These are phyloP conservation scores for Chaetura pelagica DNA, from an alignment of 2,113 vertebrate genomes.

Conservation along the genomic window DNA sequence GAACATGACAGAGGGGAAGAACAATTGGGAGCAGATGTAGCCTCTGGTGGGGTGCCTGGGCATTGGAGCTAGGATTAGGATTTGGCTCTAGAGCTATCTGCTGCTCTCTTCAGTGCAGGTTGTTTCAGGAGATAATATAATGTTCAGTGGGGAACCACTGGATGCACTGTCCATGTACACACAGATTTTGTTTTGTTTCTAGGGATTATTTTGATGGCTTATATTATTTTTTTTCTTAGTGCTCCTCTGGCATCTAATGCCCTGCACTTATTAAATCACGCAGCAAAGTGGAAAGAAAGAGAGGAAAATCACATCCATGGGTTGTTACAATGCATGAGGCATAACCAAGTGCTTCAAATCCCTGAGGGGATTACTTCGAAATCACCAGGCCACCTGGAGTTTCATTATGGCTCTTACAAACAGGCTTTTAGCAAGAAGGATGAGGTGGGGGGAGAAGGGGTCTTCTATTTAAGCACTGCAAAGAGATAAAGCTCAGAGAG, in stretches of 20 bases:
- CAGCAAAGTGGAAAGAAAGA: constrained; percentile 5
- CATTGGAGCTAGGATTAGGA: not conserved
- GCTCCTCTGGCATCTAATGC: constrained; percentile 6
- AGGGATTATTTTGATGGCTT: constrained; percentile 20
- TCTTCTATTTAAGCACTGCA: constrained; percentile 51
- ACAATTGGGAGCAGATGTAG: not conserved
- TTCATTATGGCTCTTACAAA: constrained; percentile 71
- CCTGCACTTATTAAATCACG: constrained; percentile 51
- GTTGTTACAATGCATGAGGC: constrained; percentile 64
- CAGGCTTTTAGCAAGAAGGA: constrained; percentile 68
- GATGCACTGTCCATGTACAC: not conserved
- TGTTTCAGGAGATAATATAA: not conserved
- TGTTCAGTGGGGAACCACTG: not conserved
- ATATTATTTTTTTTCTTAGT: not conserved
- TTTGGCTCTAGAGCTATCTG: not conserved
- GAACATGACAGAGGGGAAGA: not conserved
- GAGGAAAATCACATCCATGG: constrained; percentile 59
- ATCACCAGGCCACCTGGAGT: constrained; percentile 69
- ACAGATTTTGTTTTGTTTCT: not conserved
- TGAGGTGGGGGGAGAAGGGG: constrained; percentile 56
- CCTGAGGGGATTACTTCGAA: constrained; percentile 62
- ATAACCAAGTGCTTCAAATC: constrained; percentile 67
- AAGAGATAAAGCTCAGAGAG: constrained; percentile 57
- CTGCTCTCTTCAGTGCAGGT: not conserved
- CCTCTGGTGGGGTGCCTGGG: not conserved